A percentile compares a stretch with the other conserved stretches of the same genome.
These are phyloP conservation scores for Bubo scandiacus DNA, from an alignment of 2,113 vertebrate genomes.

Conservation along the genomic window DNA sequence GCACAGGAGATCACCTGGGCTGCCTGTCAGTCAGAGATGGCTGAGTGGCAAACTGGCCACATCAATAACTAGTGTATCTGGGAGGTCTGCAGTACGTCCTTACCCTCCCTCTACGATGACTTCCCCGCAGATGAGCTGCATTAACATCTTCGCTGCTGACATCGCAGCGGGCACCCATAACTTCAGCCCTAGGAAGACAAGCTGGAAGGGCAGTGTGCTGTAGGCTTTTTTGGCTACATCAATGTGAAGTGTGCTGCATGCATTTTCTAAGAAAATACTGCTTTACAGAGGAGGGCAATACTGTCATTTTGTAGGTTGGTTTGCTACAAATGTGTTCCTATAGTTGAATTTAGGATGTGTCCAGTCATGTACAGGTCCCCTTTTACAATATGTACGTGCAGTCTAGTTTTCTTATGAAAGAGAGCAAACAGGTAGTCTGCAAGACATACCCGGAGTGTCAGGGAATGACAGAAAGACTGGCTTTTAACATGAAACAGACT, in stretches of 20 bases:
- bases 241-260: background rate
- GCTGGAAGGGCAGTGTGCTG: background rate
- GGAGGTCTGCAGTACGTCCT: background rate
- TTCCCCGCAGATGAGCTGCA: background rate
- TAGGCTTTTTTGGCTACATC: background rate
- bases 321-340: background rate
- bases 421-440: background rate
- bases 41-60: accelerated
- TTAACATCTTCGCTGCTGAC: background rate
- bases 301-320: background rate
- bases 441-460: background rate
- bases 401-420: background rate
- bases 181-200: background rate
- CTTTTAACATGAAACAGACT: background rate
- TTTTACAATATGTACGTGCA: background rate
- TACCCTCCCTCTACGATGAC: background rate
- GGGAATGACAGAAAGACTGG: background rate
- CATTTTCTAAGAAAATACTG: background rate
- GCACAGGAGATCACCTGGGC: background rate
- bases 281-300: background rate
- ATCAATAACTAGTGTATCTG: accelerated
- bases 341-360: background rate
- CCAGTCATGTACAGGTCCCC: background rate
- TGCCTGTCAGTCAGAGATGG: background rate
- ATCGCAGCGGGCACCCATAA: accelerated